phyloP scores from a whole-genome alignment of 2,797 vertebrate genomes.

The Molossus molossus region DNA sequence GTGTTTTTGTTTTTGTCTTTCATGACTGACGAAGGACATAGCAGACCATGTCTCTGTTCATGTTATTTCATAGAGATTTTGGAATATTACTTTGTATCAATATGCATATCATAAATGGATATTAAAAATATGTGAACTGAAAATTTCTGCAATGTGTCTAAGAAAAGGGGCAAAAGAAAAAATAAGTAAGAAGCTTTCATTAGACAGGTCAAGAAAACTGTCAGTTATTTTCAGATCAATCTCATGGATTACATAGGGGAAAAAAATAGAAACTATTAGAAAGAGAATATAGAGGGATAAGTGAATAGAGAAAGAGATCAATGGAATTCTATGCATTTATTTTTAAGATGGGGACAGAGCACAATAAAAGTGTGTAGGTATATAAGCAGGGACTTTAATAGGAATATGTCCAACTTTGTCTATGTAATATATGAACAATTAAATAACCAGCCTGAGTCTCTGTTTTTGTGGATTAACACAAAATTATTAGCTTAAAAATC shows the following conservation, averaged over 20 bases:
- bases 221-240: background rate
- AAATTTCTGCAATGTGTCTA: background rate
- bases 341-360: background rate
- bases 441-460: background rate
- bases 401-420: background rate
- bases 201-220: background rate
- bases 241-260: accelerated
- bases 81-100: background rate
- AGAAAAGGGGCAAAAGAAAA: background rate
- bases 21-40: background rate
- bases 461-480: background rate
- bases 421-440: background rate
- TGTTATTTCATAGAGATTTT: background rate
- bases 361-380: too few species aligned
- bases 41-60: background rate
- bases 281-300: background rate
- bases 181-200: background rate
- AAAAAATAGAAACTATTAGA: background rate
- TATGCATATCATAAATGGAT: too few species aligned
- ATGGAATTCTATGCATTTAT: background rate
- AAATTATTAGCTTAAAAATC: background rate
- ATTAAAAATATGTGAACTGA: background rate
- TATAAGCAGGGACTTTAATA: background rate
- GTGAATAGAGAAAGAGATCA: background rate
- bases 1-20: background rate